phyloP scores from a whole-genome alignment of 2,113 vertebrate species.

The Melanostigma gelatinosum region DNA sequence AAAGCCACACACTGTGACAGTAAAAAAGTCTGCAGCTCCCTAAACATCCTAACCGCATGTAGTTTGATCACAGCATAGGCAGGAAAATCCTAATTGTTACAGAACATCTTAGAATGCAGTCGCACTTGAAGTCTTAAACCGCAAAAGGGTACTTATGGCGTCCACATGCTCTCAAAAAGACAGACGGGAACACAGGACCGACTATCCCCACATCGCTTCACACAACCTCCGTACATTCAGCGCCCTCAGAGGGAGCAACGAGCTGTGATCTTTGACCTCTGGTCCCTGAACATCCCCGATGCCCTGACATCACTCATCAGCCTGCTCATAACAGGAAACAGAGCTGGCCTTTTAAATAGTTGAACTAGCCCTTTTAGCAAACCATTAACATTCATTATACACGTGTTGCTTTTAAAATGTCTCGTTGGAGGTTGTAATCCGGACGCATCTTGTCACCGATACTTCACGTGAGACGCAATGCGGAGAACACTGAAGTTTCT shows the following conservation, averaged over 20 bases:
- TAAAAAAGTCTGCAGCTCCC: neutral
- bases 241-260: neutral
- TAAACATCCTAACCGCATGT: neutral
- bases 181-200: neutral
- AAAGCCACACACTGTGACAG: constrained; percentile 10
- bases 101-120: neutral
- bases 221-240: constrained; percentile 1
- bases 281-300: neutral
- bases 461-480: constrained; percentile 3
- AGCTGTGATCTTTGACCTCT: constrained; percentile 43
- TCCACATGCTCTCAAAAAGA: constrained; percentile 1
- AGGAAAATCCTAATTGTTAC: neutral
- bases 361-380: neutral
- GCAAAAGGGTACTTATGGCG: neutral
- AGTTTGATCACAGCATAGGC: neutral
- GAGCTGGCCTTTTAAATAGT: neutral
- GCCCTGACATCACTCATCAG: constrained; percentile 27
- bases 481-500: neutral
- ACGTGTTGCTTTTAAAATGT: neutral
- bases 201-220: neutral
- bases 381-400: neutral
- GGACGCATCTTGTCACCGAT: neutral
- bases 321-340: constrained; percentile 34
- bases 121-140: neutral
- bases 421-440: neutral